These are phyloP conservation scores for Hypotaenidia okinawae DNA, from an alignment of 2,797 vertebrate genomes.

Conservation along the genomic window DNA sequence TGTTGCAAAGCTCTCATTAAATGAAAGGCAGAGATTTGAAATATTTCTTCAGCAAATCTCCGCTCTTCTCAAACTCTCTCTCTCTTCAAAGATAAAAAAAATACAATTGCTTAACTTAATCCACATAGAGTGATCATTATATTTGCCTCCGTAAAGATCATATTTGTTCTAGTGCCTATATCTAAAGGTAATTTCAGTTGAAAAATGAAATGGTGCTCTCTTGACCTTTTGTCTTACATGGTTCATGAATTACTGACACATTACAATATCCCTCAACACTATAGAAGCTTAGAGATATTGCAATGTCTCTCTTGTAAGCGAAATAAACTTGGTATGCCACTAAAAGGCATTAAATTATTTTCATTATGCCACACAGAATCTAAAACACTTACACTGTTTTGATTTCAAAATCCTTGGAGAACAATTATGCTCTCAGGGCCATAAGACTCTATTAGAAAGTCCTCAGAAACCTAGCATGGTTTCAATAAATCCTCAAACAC, in stretches of 20 bases:
- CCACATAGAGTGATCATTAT: conserved; percentile 33
- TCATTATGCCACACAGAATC: conserved; percentile 73
- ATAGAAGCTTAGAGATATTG: conserved; percentile 56
- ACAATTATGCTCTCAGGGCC: conserved; percentile 68
- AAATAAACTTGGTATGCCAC: conserved; percentile 68
- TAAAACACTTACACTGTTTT: conserved; percentile 74
- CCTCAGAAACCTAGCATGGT: conserved; percentile 62
- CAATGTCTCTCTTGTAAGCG: conserved; percentile 43
- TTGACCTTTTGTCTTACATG: conserved; percentile 66
- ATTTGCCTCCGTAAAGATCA: conserved; percentile 23
- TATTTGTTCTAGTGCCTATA: conserved; percentile 60
- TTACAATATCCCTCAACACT: conserved; percentile 35
- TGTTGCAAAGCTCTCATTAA: background rate
- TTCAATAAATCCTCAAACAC: conserved; percentile 69
- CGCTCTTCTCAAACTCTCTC: conserved; percentile 8
- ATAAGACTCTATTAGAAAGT: conserved; percentile 71
- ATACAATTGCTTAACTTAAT: conserved; percentile 50
- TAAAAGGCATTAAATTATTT: conserved; percentile 76
- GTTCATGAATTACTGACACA: conserved; percentile 51
- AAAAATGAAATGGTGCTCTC: conserved; percentile 64
- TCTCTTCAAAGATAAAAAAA: conserved; percentile 42
- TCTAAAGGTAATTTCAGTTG: conserved; percentile 67
- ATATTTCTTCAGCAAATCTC: conserved; percentile 33
- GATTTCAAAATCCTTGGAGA: conserved; percentile 72
- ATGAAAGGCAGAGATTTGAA: conserved; percentile 41